These are phyloP conservation scores for Euplagia quadripunctaria DNA, from an alignment of 2,888 invertebrate genomes.

Conservation along the genomic window DNA sequence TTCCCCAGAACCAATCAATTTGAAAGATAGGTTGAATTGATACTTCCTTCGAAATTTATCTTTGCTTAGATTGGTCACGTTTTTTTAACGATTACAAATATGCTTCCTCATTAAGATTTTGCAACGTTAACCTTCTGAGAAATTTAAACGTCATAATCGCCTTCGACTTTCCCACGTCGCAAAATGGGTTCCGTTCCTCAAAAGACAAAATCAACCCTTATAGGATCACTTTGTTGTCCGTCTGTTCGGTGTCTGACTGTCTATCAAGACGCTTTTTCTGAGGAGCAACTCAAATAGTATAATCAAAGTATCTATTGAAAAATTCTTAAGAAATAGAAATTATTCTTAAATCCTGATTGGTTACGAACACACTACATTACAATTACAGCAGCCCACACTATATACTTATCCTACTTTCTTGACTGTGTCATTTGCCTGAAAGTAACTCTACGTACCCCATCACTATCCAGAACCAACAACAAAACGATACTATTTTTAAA, in stretches of 20 bases:
- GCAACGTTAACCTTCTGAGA: neutral
- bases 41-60: conserved; percentile 11
- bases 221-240: no score
- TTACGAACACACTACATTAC: no score
- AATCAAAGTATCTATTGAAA: no score
- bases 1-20: neutral
- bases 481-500: neutral
- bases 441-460: neutral
- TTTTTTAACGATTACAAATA: neutral
- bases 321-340: no score
- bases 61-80: neutral
- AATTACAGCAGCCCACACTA: no score
- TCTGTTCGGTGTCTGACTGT: no score
- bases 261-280: no score
- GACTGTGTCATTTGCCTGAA: no score
- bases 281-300: no score
- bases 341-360: no score
- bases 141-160: neutral
- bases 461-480: neutral
- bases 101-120: neutral
- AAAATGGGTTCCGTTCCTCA: neutral
- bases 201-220: no score
- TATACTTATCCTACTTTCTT: neutral
- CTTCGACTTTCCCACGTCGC: neutral
- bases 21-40: neutral